Evolutionary conservation across 2,888 invertebrate genomes (phyloP).

Genomic region (Apamea monoglypha): DNA sequence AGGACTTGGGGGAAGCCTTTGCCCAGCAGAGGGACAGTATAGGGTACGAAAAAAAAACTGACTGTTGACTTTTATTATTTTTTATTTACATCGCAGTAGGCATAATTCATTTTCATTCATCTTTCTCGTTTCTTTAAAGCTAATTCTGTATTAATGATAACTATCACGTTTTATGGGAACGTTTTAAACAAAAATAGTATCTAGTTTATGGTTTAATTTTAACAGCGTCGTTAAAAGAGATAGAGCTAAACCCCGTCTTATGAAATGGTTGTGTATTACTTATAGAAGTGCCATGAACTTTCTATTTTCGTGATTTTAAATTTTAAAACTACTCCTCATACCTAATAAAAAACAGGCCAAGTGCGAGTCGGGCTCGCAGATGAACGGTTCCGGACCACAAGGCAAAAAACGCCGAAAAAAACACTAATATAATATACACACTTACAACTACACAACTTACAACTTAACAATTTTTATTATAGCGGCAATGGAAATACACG

Average conservation of each 20-base stretch:
- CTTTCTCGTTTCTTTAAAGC: conserved; percentile 6
- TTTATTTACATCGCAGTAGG: background rate
- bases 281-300: background rate
- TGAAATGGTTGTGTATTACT: background rate
- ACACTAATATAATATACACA: too few relatives aligned
- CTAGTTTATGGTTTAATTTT: conserved; percentile 53
- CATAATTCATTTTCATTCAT: background rate
- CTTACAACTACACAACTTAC: too few relatives aligned
- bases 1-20: too few relatives aligned
- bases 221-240: conserved; percentile 43
- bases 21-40: too few relatives aligned
- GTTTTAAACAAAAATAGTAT: conserved; percentile 43
- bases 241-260: conserved; percentile 5
- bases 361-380: too few relatives aligned
- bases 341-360: background rate
- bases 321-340: background rate
- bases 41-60: too few relatives aligned
- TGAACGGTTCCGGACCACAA: too few relatives aligned
- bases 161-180: conserved; percentile 26
- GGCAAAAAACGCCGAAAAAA: too few relatives aligned
- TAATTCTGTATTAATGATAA: conserved; percentile 21
- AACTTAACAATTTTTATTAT: too few relatives aligned
- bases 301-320: background rate
- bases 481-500: too few relatives aligned
- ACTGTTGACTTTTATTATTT: background rate